Evolutionary conservation across 2,888 invertebrate species (phyloP).

Genomic region (Phaonia tiefii): DNA sequence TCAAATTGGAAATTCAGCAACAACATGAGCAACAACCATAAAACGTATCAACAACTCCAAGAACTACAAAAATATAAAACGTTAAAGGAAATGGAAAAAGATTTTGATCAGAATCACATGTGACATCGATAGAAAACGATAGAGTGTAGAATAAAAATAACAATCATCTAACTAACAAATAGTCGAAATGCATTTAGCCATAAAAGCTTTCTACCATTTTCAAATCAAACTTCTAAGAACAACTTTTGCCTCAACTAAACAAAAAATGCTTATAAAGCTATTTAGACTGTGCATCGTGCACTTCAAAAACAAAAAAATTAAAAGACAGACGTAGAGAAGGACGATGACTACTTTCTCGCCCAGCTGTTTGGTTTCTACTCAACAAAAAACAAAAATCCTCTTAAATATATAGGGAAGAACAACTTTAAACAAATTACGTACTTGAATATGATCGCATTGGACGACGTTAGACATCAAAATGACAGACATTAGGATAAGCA

Average conservation of each 20-base stretch:
- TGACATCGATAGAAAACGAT: no score
- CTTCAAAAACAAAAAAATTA: no score
- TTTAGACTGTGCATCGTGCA: no score
- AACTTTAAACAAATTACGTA: conserved; percentile 50
- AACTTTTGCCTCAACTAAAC: no score
- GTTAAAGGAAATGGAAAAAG: conserved; percentile 1
- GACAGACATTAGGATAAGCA: neutral
- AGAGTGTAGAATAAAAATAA: conserved; percentile 12
- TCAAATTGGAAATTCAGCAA: conserved; percentile 39
- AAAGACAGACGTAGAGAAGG: no score
- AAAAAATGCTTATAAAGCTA: conserved; percentile 34
- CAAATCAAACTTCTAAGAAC: conserved; percentile 26
- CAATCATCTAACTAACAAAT: neutral
- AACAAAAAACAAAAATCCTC: conserved; percentile 46
- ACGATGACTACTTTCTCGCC: neutral
- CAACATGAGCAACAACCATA: no score
- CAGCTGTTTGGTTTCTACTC: conserved; percentile 19
- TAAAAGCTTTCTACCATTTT: neutral
- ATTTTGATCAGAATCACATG: no score
- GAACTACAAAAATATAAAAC: neutral
- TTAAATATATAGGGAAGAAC: conserved; percentile 42
- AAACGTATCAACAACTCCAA: conserved; percentile 4
- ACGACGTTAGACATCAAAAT: conserved; percentile 2
- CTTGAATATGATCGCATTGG: conserved; percentile 28
- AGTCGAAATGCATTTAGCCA: conserved; percentile 30